Evolutionary conservation across 1,140 invertebrate genomes (phyloP).

Genomic region (Oppia nitens): DNA sequence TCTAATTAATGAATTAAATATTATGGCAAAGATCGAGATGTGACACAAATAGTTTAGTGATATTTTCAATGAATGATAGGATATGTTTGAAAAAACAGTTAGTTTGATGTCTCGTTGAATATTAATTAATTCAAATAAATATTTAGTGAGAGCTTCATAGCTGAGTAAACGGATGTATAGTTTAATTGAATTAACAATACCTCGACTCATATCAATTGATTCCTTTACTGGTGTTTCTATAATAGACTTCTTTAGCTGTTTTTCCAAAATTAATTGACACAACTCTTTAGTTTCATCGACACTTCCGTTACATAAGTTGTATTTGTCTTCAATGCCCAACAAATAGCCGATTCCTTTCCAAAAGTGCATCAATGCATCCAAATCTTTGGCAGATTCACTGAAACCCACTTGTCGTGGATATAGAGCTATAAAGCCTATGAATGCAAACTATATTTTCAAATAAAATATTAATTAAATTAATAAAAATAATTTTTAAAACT

Average conservation of each 20-base stretch:
- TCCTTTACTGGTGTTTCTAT: constrained; percentile 11
- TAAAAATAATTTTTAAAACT: constrained; percentile 3
- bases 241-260: constrained; percentile 11
- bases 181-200: constrained; percentile 18
- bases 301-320: constrained; percentile 37
- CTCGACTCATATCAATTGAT: constrained; percentile 17
- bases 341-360: constrained; percentile 63
- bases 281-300: constrained; percentile 29
- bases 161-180: constrained; percentile 17
- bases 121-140: constrained; percentile 18
- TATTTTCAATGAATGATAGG: constrained; percentile 18
- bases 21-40: constrained; percentile 9
- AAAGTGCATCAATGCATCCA: constrained; percentile 61
- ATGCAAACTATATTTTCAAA: constrained; percentile 21
- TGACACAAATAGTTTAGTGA: constrained; percentile 15
- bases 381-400: constrained; percentile 32
- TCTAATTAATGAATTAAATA: constrained; percentile 19
- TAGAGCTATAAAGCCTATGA: constrained; percentile 25
- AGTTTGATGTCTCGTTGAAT: constrained; percentile 7
- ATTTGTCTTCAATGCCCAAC: constrained; percentile 61
- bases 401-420: constrained; percentile 22
- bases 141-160: constrained; percentile 18
- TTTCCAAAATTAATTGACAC: constrained; percentile 25
- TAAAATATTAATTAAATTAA: background rate
- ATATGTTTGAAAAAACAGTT: constrained; percentile 9